phyloP scores from a whole-genome alignment of 23 tunicate genomes.

The Halocynthia aurantium region DNA sequence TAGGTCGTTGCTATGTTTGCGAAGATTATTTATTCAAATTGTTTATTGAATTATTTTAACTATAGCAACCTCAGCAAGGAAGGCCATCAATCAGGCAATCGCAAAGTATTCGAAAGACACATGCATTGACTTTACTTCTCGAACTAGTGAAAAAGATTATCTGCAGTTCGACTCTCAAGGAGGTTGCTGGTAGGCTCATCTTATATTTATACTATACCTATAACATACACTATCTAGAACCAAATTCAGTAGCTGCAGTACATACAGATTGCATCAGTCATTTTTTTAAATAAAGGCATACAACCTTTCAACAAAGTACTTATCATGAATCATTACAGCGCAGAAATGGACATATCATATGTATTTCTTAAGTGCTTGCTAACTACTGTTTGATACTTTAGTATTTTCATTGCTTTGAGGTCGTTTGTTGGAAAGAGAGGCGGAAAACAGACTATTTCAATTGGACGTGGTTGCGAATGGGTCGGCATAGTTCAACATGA shows the following conservation, averaged over 20 bases:
- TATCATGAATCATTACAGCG: not conserved
- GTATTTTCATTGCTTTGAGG: constrained; percentile 1
- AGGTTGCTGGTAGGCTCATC: constrained; percentile 39
- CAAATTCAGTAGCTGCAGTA: no score
- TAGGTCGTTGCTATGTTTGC: no score
- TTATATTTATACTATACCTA: no score
- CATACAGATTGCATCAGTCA: not conserved
- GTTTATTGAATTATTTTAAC: not conserved
- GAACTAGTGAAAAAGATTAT: constrained; percentile 23
- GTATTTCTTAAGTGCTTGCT: not conserved
- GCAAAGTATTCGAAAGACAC: constrained; percentile 11
- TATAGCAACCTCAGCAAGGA: constrained; percentile 18
- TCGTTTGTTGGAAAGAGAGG: constrained; percentile 49
- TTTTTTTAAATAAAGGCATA: not conserved
- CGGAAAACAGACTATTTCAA: constrained; percentile 38
- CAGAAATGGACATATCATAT: not conserved
- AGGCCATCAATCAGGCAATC: constrained; percentile 17
- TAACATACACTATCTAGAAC: no score
- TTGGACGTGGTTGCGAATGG: constrained; percentile 47
- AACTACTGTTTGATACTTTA: not conserved
- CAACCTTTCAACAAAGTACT: not conserved
- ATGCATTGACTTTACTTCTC: constrained; percentile 40
- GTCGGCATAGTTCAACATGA: constrained; percentile 43
- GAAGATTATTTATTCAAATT: not conserved
- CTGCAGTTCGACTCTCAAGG: constrained; percentile 20